These are phyloP conservation scores for Heliconius erato DNA, from an alignment of 2,888 invertebrate genomes.

Conservation along the genomic window DNA sequence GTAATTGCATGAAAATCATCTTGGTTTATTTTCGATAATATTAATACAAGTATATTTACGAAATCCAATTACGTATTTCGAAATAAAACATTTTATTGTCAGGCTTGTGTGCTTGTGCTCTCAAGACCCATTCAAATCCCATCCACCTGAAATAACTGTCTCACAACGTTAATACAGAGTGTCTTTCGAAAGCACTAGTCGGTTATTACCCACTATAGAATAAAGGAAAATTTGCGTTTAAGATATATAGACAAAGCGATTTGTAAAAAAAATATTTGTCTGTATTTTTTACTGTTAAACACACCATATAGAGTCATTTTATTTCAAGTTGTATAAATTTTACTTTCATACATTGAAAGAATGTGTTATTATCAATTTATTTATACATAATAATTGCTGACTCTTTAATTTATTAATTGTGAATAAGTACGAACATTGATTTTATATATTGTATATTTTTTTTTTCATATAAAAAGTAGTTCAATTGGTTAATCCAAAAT, in stretches of 20 bases:
- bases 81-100: conserved; percentile 67
- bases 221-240: conserved; percentile 12
- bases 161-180: conserved; percentile 75
- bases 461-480: no score
- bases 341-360: no score
- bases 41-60: neutral
- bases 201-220: conserved; percentile 15
- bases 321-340: no score
- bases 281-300: no score
- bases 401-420: no score
- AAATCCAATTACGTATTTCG: conserved; percentile 32
- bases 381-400: no score
- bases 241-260: neutral
- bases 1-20: neutral
- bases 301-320: no score
- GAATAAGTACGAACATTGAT: no score
- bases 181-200: conserved; percentile 55
- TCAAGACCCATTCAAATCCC: conserved; percentile 70
- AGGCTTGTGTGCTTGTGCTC: conserved; percentile 71
- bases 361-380: no score
- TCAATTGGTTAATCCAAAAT: no score
- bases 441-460: no score
- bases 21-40: no score
- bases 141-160: conserved; percentile 78
- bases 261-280: neutral